Evolutionary conservation across 2,888 invertebrate genomes (phyloP).

Genomic region (Mallateleia sp.): DNA sequence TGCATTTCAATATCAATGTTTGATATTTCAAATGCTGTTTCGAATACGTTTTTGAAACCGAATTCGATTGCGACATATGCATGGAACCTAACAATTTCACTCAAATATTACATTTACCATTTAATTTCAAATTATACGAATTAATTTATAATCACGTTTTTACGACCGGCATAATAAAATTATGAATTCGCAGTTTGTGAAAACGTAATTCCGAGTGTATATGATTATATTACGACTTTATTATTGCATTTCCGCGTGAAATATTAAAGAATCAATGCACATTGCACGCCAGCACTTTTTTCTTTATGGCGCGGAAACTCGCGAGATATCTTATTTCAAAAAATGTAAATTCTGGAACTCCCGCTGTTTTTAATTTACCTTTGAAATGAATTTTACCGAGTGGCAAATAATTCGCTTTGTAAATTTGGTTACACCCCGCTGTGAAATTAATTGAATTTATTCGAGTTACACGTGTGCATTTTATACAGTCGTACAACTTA

Average conservation of each 20-base stretch:
- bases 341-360: constrained; percentile 9
- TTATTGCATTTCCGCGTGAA: constrained; percentile 1
- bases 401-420: constrained; percentile 35
- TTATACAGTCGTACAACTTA: not conserved
- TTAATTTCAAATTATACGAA: not conserved
- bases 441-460: constrained; percentile 28
- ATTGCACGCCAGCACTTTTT: not conserved
- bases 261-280: constrained; percentile 7
- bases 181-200: not conserved
- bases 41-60: not conserved
- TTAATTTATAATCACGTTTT: not conserved
- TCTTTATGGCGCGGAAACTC: not conserved
- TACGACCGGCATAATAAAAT: not conserved
- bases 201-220: not conserved
- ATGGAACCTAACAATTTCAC: not conserved
- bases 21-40: too few relatives aligned
- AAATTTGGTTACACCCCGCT: constrained; percentile 7
- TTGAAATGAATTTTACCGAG: constrained; percentile 24
- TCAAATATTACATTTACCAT: not conserved
- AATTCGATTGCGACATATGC: not conserved
- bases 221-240: constrained; percentile 1
- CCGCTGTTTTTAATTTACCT: constrained; percentile 13
- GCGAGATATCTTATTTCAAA: constrained; percentile 13
- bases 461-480: not conserved
- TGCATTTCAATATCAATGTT: too few relatives aligned